phyloP scores from a whole-genome alignment of 2,113 vertebrate species.

The Cheirogaleus medius region DNA sequence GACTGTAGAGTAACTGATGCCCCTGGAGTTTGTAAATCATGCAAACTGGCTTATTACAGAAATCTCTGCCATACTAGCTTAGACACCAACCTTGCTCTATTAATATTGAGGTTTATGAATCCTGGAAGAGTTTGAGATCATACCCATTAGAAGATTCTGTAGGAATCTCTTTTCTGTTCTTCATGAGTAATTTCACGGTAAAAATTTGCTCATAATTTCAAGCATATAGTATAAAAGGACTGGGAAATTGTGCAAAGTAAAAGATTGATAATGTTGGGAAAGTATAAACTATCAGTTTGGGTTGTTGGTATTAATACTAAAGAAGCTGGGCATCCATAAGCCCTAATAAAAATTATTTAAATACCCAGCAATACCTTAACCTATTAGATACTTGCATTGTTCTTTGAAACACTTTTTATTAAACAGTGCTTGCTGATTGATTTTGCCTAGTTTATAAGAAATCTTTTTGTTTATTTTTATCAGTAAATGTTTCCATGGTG shows the following conservation, averaged over 20 bases:
- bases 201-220: conserved; percentile 14
- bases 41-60: neutral
- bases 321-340: neutral
- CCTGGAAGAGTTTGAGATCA: conserved; percentile 27
- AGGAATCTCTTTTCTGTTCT: conserved; percentile 11
- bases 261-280: neutral
- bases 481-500: conserved; percentile 83
- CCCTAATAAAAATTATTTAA: conserved; percentile 14
- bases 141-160: neutral
- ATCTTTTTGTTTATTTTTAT: conserved; percentile 70
- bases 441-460: conserved; percentile 33
- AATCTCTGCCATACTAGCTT: neutral
- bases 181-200: neutral
- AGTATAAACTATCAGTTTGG: neutral
- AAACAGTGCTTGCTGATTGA: conserved; percentile 20
- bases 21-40: neutral
- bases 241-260: conserved; percentile 7
- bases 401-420: neutral
- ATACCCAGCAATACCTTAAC: neutral
- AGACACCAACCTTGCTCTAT: neutral
- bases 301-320: neutral
- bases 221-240: conserved; percentile 3
- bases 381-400: neutral
- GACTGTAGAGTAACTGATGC: neutral
- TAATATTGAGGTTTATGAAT: neutral